Base-by-base conservation (phyloP, 2,797 vertebrate species). In the Parauchenoglanis ngamensis region DNA sequence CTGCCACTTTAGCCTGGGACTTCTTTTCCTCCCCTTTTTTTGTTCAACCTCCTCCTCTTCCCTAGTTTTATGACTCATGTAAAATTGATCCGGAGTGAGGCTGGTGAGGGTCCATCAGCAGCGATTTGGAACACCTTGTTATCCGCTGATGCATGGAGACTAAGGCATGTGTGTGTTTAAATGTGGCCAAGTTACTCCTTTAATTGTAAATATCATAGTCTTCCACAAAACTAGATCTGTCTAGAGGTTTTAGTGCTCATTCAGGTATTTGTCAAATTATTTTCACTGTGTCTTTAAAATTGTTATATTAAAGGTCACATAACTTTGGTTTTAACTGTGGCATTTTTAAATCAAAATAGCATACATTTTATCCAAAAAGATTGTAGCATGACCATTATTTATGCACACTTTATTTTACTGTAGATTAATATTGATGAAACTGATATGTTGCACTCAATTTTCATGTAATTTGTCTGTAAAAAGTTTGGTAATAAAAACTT, bases 101-200 rank as follows among this genome's bases (percentile, higher is more conserved):
- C 88, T 88, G 52, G 92, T 89, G 91, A 92, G 89, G 72, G 85
- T 82, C 92, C 93, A 94, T 95, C 94, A 94, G 89, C 94, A 93
- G 93, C 93, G 68, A 92, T 94, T 93, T 93, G 93, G 92, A 93
- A 94, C 94, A 94, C 94, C 95, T 96, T 86, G 94, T 96, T 96
- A 95, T 93, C 94, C 92, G 68, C 85, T 86, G 87, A 91, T 90
- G 86, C 68, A 82, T 40, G 31, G 78, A 83, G 86, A 86, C 65
- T 63, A 54, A 79, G 75, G 79, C 35, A 78, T 85, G 85, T 61
- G 75, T 44, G n/a, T 80, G 35, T 46, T 87, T 81, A 57, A 65
- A 90, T 75, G 70, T 67, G 35, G 61, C 8, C 54, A 13, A 82
- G 13, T 35, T 25, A 19, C 2, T 87, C 67, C 1, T 40, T 86